phyloP scores from a whole-genome alignment of 2,888 invertebrate genomes.

The Microctonus brassicae region DNA sequence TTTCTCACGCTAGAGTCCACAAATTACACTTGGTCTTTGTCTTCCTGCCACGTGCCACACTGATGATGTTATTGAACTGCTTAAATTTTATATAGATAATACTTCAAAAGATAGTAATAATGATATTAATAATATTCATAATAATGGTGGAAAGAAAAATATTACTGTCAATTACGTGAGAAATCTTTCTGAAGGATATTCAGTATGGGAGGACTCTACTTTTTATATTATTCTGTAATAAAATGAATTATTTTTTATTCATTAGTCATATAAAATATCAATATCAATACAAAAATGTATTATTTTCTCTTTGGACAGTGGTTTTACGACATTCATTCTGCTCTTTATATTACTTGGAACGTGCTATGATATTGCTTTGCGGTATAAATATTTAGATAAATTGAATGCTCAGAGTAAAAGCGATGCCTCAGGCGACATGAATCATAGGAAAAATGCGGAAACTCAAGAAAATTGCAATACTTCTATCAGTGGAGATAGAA shows the following conservation, averaged over 20 bases:
- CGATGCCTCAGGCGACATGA: conserved; percentile 21
- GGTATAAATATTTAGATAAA: conserved; percentile 48
- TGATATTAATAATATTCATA: conserved; percentile 59
- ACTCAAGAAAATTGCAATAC: not conserved
- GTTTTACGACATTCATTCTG: conserved; percentile 56
- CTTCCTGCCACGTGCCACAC: conserved; percentile 70
- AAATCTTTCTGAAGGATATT: conserved; percentile 54
- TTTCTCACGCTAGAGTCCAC: conserved; percentile 42
- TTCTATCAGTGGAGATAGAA: conserved; percentile 26
- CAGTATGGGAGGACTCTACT: conserved; percentile 50
- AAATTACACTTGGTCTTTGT: conserved; percentile 66
- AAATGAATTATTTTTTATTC: not conserved
- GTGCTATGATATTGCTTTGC: conserved; percentile 66
- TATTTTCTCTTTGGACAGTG: conserved; percentile 47
- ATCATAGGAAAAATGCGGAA: not conserved
- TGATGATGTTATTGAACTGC: conserved; percentile 69
- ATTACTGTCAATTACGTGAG: conserved; percentile 49
- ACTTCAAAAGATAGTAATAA: conserved; percentile 60
- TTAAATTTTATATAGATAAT: conserved; percentile 71
- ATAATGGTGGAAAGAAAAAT: too few relatives aligned
- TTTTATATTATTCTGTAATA: conserved; percentile 52
- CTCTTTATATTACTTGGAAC: conserved; percentile 70
- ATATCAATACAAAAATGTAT: too few relatives aligned
- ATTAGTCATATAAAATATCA: conserved; percentile 14
- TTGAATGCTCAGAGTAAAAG: conserved; percentile 38